phyloP scores from a whole-genome alignment of 2,113 vertebrate genomes.

The Sorex araneus region DNA sequence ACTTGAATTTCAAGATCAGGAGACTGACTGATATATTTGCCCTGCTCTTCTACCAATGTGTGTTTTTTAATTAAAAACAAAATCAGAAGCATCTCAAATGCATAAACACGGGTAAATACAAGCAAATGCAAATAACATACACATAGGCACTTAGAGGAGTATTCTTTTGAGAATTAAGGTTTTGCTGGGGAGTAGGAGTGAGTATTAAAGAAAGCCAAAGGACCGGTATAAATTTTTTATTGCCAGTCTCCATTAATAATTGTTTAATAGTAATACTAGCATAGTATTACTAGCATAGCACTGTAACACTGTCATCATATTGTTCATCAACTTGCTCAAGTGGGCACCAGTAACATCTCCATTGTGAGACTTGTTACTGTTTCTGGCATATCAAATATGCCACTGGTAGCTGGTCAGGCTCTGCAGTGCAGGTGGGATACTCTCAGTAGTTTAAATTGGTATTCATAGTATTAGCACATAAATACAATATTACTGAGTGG shows the following conservation, averaged over 20 bases:
- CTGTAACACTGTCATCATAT: too few species aligned
- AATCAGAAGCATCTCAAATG: not conserved
- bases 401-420: too few species aligned
- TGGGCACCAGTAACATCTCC: too few species aligned
- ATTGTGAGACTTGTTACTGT: too few species aligned
- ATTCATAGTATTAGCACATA: not conserved
- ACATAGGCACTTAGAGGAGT: not conserved
- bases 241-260: not conserved
- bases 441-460: too few species aligned
- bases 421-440: too few species aligned
- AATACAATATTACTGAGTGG: not conserved
- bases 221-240: not conserved
- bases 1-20: conserved; percentile 6
- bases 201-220: not conserved
- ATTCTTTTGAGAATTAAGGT: not conserved
- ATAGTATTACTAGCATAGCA: too few species aligned
- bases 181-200: not conserved
- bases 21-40: not conserved
- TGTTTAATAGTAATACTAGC: not conserved
- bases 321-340: too few species aligned
- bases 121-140: conserved; percentile 7
- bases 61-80: not conserved
- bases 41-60: not conserved
- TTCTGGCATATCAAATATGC: too few species aligned
- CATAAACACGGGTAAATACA: not conserved